Evolutionary conservation across 1,140 invertebrate genomes (phyloP), one percentile per base, ranked within the genome.

Genomic region (Colletes latitarsis): DNA sequence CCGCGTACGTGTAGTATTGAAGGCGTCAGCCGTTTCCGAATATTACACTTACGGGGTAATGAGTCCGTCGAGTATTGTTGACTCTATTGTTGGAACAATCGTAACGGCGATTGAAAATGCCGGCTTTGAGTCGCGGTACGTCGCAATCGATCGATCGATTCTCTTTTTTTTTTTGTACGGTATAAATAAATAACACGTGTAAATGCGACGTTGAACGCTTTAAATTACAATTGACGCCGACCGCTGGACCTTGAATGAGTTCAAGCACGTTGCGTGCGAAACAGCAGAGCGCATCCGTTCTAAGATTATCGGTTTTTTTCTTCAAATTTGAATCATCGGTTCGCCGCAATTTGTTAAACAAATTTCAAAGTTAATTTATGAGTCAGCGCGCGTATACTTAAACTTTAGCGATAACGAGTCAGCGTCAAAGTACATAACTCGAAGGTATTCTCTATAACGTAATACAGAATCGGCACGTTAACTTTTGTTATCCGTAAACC

Each of bases 1-100:
- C n/a, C 52, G 67, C 60, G 55, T 49, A 70, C 73, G 41, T 52
- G 49, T 73, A 62, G 55, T 6, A 49, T 74, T 63, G 72, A 63
- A 52, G 15, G 15, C 41, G 21, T 39, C 21, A 43, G 21, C 6
- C 43, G 55, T 75, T 66, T 43, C 46, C 57, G 58, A 73, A 73
- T 49, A 62, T 72, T 19, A 30, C 10, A 3, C 9, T 17, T 3
- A 41, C 1, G 1, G 30, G 43, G 8, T 21, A 30, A n/a, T 39
- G 39, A 52, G 19, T 66, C 58, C 30, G 21, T 52, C 60, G 67
- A 60, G 30, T n/a, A 8, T 46, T 6, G 43, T 3, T 3, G 43
- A 46, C 43, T 3, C 43, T 6, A 46, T 46, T 9, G 6, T 46
- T 46, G 6, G 43, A 57, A 41, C 43, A 12, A 49, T 12, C 49